Percentiles rank a stretch among this genome's conserved stretches.
Conservation (phyloP, 2,113 vertebrate species). For the Ochotona curzoniae region DNA sequence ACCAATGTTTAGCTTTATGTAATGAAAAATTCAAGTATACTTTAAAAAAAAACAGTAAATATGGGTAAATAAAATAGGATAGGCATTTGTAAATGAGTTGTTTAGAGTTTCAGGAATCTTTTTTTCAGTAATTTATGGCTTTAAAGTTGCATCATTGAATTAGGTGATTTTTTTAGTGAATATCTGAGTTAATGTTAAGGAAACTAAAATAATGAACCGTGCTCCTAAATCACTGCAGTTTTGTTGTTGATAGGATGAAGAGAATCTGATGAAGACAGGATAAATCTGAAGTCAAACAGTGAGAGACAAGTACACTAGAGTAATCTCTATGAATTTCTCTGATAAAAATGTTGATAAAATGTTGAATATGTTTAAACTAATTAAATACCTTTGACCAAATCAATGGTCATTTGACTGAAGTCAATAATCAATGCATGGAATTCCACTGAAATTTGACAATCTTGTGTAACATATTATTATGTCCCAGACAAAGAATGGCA, state of each 20-base stretch:
- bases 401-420: too few species aligned
- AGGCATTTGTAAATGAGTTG: neutral
- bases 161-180: neutral
- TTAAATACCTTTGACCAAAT: neutral
- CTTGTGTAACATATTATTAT: too few species aligned
- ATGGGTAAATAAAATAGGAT: neutral
- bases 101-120: neutral
- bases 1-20: neutral
- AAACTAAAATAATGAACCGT: neutral
- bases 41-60: neutral
- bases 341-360: conserved; percentile 2
- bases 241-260: neutral
- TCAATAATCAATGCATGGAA: too few species aligned
- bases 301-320: neutral
- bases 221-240: neutral
- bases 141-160: neutral
- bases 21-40: neutral
- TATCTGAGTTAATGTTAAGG: neutral
- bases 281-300: neutral
- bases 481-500: too few species aligned
- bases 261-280: neutral
- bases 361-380: neutral
- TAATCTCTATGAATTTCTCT: neutral
- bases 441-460: too few species aligned
- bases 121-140: neutral